Base-by-base conservation (phyloP, 1,140 invertebrate genomes). In the Palaemon carinicauda region DNA sequence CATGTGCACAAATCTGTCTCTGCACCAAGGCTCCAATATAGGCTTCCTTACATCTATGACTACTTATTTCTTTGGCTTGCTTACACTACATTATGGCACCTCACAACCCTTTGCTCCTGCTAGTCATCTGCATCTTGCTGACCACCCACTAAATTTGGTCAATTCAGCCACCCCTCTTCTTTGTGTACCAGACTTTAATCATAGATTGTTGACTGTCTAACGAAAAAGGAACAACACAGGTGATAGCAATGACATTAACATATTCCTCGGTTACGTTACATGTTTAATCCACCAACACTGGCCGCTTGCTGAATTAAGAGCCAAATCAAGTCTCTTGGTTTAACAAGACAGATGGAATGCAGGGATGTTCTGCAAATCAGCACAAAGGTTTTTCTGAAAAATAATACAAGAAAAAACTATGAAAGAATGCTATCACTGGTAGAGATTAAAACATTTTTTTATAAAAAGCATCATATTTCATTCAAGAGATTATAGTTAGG, bases 21-120 rank as follows among this genome's bases (percentile, higher is more conserved):
- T 77, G 84, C 84, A 71, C 84, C 82, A 75, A 56, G 82, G 82
- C 74, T 75, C 82, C 84, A 86, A 79, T 80, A 78, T 78, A 80
- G 84, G 77, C 75, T 82, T 86, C 77, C 84, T 86, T 86, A 86
- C 73, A 86, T 86, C 84, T 86, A 86, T 86, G 84, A 86, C 84
- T 86, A 86, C 84, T 86, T 71, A 78, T 86, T 86, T 86, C 84
- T 86, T 86, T 86, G 84, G 84, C 84, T 86, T 86, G 84, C 84
- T 86, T 86, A 86, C 84, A 86, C 84, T 86, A 86, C 84, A 80
- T 78, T 86, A 78, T 69, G 84, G 77, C 60, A 80, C 84, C 84
- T 86, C 84, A 80, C 84, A 80, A 86, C 84, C 84, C 83, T 80
- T 65, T 80, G 51, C 51, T 80, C 84, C 84, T 41, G 73, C 50